phyloP scores from a whole-genome alignment of 2,888 invertebrate species.

The Cephus pygmeus region DNA sequence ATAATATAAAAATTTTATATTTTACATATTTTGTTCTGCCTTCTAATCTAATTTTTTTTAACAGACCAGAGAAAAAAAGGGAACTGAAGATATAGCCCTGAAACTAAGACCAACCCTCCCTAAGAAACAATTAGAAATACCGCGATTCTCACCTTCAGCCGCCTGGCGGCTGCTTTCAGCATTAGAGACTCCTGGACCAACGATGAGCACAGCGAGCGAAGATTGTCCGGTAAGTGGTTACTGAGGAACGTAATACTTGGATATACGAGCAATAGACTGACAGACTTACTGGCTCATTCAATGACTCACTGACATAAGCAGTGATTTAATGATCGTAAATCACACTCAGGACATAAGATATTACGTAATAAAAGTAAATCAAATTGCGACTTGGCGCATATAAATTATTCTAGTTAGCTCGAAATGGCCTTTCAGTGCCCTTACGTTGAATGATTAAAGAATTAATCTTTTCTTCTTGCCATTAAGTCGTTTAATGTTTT shows the following conservation, averaged over 20 bases:
- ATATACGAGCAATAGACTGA: not conserved
- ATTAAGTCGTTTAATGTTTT: constrained; percentile 26
- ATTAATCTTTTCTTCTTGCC: constrained; percentile 2
- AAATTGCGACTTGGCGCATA: not conserved
- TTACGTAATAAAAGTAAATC: not conserved
- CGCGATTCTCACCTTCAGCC: constrained; percentile 84
- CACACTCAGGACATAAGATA: not conserved
- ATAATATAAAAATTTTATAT: not conserved
- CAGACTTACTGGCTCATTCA: not conserved
- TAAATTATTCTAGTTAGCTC: not conserved
- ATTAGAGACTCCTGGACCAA: constrained; percentile 68
- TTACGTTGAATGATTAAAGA: constrained; percentile 7
- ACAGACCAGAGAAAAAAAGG: constrained; percentile 60
- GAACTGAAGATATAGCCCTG: constrained; percentile 75
- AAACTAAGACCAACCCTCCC: constrained; percentile 83
- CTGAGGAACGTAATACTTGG: no score
- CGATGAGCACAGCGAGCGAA: constrained; percentile 57
- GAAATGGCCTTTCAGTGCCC: not conserved
- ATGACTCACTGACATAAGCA: constrained; percentile 11
- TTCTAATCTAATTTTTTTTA: constrained; percentile 11
- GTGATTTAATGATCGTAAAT: not conserved
- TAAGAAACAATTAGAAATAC: constrained; percentile 80
- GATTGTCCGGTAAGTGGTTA: constrained; percentile 52
- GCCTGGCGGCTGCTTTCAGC: constrained; percentile 83
- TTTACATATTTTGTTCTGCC: not conserved